Evolutionary conservation across 2,888 invertebrate genomes (phyloP).

Genomic region (Gasteruption jaculator): DNA sequence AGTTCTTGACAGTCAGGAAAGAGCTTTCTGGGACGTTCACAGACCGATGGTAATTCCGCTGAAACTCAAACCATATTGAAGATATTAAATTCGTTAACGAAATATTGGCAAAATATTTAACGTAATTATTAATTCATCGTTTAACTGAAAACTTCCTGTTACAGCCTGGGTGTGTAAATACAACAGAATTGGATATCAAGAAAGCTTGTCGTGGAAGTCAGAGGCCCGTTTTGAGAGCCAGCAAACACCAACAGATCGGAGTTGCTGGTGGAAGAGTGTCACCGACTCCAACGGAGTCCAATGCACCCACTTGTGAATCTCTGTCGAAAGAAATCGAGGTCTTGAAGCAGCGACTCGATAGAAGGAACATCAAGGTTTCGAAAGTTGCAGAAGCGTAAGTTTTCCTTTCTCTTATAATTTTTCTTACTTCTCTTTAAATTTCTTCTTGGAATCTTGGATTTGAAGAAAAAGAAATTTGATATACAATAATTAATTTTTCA

Average conservation of each 20-base stretch:
- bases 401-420: conserved; percentile 6
- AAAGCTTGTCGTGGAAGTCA: conserved; percentile 74
- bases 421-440: no score
- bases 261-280: conserved; percentile 58
- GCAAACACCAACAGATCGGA: conserved; percentile 48
- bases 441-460: no score
- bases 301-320: conserved; percentile 57
- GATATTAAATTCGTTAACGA: background rate
- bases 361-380: conserved; percentile 85
- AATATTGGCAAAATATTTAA: background rate
- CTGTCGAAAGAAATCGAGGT: conserved; percentile 69
- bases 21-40: conserved; percentile 99
- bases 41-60: conserved; percentile 77
- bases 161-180: conserved; percentile 97
- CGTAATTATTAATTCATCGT: background rate
- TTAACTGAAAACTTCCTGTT: conserved; percentile 25
- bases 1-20: conserved; percentile 96
- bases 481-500: conserved; percentile 40
- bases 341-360: conserved; percentile 74
- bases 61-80: background rate
- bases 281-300: conserved; percentile 53
- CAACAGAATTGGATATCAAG: conserved; percentile 96
- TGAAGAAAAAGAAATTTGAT: background rate
- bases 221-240: conserved; percentile 52
- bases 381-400: conserved; percentile 93